Base-by-base conservation (phyloP, 2,888 invertebrate genomes). In the Drosophila pegasa region DNA sequence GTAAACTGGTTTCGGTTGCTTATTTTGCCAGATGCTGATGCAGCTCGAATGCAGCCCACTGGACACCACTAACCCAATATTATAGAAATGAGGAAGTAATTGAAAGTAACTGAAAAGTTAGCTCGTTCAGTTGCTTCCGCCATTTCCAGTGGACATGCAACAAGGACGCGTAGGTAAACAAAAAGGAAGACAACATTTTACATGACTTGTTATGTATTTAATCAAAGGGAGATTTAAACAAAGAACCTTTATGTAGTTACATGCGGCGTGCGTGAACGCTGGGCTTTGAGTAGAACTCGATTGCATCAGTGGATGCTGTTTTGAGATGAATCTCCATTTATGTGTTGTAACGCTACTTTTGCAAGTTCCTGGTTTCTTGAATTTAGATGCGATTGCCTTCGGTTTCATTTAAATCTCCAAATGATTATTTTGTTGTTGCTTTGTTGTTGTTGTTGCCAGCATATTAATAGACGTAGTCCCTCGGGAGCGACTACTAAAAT, bases 371-470 rank as follows among this genome's bases (percentile, higher is more conserved):
- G 50, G 31, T 40, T 84, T 62, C 43, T 38, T 27, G 56, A 27
- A 40, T 40, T 37, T 41, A 50, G 50, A 60, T 58, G 60, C 52
- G 48, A 45, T 40, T 51, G 41, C 41, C 54, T 71, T 61, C 74
- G 62, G 50, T 64, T 71, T 80, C 75, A 75, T 82, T 89, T 85
- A 89, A 90, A 85, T 90, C 89, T 77, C 89, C 90, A 82, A 80
- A 84, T 83, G 90, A 89, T 86, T 75, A 78, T 58, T 9, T 56
- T 73, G 75, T 77, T 87, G 85, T 47, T 82, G 84, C 58, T 80
- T 78, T 65, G 67, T 64, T 89, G 81, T 60, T 88, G 81, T 25
- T 88, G 87, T 58, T 88, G 78, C 66, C 68, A 77, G 75, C 77
- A 88, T 80, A 89, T 86, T 88, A 88, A 80, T 89, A 63, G 66